Conservation (phyloP, 1,140 invertebrate species). For the Drosophila lacertosa region DNA sequence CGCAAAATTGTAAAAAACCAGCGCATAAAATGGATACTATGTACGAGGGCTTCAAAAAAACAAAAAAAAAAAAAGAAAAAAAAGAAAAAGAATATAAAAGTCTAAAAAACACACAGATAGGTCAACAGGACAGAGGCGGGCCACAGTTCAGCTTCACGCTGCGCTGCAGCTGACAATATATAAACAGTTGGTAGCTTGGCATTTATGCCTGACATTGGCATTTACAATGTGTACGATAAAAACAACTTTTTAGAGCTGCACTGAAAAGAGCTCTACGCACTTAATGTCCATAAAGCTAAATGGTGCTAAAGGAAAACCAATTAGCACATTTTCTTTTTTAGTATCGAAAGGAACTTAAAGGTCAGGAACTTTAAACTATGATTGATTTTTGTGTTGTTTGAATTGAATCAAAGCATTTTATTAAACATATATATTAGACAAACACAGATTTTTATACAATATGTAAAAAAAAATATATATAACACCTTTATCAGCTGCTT, state of each 20-base stretch:
- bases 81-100: not conserved
- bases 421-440: too few relatives aligned
- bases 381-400: too few relatives aligned
- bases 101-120: not conserved
- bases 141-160: not conserved
- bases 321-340: not conserved
- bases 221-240: not conserved
- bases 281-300: too few relatives aligned
- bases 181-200: conserved; percentile 6
- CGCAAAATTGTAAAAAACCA: conserved; percentile 18
- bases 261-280: too few relatives aligned
- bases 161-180: conserved; percentile 3
- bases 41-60: not conserved
- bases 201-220: conserved; percentile 5
- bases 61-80: not conserved
- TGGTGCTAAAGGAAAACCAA: not conserved
- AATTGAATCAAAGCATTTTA: too few relatives aligned
- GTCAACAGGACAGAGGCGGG: not conserved
- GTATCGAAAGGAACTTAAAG: not conserved
- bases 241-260: not conserved
- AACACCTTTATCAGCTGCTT: not conserved
- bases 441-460: too few relatives aligned
- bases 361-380: not conserved
- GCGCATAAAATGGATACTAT: conserved; percentile 7
- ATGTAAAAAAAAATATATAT: too few relatives aligned